Evolutionary conservation across 2,888 invertebrate genomes (phyloP).

Genomic region (Ormyrus pomaceus): DNA sequence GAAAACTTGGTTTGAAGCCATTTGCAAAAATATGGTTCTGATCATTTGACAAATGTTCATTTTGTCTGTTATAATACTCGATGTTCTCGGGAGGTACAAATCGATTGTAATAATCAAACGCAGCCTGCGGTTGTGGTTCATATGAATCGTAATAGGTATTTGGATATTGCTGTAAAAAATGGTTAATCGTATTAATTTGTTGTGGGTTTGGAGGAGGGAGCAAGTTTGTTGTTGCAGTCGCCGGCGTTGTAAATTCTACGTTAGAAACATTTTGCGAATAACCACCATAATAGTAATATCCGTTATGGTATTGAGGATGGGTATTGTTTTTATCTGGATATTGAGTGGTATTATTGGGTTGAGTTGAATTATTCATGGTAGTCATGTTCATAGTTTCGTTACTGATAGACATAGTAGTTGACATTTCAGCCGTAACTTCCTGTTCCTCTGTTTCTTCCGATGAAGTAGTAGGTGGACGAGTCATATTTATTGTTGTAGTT

Average conservation of each 20-base stretch:
- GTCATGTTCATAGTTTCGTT: constrained; percentile 25
- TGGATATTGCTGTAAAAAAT: neutral
- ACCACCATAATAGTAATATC: constrained; percentile 66
- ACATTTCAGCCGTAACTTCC: constrained; percentile 7
- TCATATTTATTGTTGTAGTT: neutral
- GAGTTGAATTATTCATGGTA: constrained; percentile 32
- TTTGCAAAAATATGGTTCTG: constrained; percentile 1
- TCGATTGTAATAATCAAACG: constrained; percentile 22
- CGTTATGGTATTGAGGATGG: constrained; percentile 56
- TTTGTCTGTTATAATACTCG: constrained; percentile 14
- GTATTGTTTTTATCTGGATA: constrained; percentile 44
- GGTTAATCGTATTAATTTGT: neutral
- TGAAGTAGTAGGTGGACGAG: neutral
- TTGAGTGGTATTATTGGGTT: neutral
- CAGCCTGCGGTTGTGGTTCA: neutral
- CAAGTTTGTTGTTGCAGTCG: neutral
- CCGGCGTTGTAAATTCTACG: constrained; percentile 61
- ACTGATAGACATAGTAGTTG: constrained; percentile 37
- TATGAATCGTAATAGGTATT: constrained; percentile 21
- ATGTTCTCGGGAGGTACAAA: neutral
- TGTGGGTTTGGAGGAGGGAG: neutral
- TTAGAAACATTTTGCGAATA: constrained; percentile 65
- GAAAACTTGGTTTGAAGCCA: constrained; percentile 44
- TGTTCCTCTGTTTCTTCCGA: neutral
- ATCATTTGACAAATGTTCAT: neutral